These are phyloP conservation scores for Molossus molossus DNA, from an alignment of 2,797 vertebrate genomes.

Conservation along the genomic window DNA sequence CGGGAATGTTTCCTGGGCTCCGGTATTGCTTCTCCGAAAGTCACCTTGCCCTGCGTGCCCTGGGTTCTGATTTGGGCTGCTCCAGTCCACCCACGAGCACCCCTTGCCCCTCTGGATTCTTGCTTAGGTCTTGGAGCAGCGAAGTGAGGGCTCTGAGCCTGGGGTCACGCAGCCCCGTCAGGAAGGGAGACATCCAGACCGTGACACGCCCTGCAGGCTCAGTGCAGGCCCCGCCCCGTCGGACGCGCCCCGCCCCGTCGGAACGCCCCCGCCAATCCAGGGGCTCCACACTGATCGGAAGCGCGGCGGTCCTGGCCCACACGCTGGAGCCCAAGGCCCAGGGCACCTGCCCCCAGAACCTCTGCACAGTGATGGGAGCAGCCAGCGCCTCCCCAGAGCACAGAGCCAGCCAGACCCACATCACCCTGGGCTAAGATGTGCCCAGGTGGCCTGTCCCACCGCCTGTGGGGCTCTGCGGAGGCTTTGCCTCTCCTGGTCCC, in stretches of 20 bases:
- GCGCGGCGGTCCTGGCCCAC: background rate
- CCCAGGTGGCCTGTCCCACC: accelerated
- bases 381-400: background rate
- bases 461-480: background rate
- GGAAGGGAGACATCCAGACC: background rate
- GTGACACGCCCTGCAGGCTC: accelerated
- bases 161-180: background rate
- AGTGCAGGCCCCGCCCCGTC: background rate
- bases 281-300: background rate
- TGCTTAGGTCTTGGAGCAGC: background rate
- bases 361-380: background rate
- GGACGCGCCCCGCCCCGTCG: too few relatives aligned
- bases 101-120: background rate
- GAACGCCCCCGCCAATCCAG: too few relatives aligned
- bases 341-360: background rate
- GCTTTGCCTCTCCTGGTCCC: background rate
- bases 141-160: background rate
- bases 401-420: background rate
- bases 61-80: background rate
- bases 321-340: background rate
- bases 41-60: accelerated
- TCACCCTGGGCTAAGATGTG: accelerated
- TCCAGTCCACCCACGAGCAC: background rate
- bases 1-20: too few relatives aligned
- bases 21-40: background rate